Conservation (phyloP, 1,140 invertebrate genomes). For the Oreohelix idahoensis region DNA sequence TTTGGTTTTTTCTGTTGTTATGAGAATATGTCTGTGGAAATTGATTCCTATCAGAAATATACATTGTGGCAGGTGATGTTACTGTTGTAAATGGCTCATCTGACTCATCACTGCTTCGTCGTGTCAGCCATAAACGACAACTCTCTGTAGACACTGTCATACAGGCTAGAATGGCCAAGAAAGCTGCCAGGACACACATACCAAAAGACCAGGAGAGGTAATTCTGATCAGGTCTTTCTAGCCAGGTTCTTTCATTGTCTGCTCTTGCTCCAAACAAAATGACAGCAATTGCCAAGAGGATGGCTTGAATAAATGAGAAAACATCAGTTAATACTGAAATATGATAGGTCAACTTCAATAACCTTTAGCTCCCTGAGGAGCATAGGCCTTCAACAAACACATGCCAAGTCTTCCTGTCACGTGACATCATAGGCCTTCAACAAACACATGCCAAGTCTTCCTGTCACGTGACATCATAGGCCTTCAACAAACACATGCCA, state of each 20-base stretch:
- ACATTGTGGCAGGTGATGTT: constrained; percentile 4
- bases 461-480: too few species aligned
- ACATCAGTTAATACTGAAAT: too few species aligned
- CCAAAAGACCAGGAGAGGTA: constrained; percentile 41
- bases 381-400: too few species aligned
- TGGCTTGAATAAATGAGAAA: constrained; percentile 8
- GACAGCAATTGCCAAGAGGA: constrained; percentile 13
- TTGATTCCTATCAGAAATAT: background rate
- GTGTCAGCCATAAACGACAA: background rate
- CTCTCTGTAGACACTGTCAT: constrained; percentile 6
- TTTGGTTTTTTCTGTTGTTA: background rate
- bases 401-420: too few species aligned
- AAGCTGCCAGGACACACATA: constrained; percentile 21
- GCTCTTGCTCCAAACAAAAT: constrained; percentile 31
- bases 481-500: too few species aligned
- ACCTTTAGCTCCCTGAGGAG: too few species aligned
- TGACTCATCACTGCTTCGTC: background rate
- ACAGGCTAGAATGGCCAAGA: constrained; percentile 16
- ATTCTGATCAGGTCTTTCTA: constrained; percentile 27
- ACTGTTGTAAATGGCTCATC: background rate
- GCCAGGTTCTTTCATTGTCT: constrained; percentile 17
- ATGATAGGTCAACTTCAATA: too few species aligned
- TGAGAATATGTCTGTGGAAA: background rate
- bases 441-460: too few species aligned
- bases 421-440: too few species aligned